A percentile compares a stretch with the other conserved stretches of the same genome.
These are phyloP conservation scores for Meloidogyne exigua DNA, from an alignment of 1,140 invertebrate genomes.

Conservation along the genomic window DNA sequence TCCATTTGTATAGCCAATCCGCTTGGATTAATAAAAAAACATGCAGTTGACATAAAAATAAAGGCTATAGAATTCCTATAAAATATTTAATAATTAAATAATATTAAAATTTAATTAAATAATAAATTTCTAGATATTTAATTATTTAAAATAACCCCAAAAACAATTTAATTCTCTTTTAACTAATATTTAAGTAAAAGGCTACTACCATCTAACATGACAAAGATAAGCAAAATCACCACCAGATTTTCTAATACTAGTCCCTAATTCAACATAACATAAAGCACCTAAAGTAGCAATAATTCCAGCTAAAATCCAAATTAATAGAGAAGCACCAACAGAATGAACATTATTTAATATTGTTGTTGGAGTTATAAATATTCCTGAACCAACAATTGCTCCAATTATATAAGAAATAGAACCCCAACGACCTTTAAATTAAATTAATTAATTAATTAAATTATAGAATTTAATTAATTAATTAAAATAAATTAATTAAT, in stretches of 20 bases:
- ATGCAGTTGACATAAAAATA: constrained; percentile 44
- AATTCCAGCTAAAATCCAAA: constrained; percentile 32
- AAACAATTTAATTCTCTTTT: no score
- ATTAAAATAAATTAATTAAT: no score
- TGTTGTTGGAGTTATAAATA: constrained; percentile 35
- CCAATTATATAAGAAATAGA: constrained; percentile 34
- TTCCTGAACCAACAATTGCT: constrained; percentile 41
- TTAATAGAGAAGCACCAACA: constrained; percentile 24
- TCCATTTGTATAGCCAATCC: constrained; percentile 45
- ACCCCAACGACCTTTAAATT: constrained; percentile 28
- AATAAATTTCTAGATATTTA: no score
- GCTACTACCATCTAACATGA: constrained; percentile 52
- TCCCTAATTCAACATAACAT: constrained; percentile 48
- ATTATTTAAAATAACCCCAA: no score
- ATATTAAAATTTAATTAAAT: no score
- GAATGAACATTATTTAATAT: constrained; percentile 37
- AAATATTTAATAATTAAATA: not conserved
- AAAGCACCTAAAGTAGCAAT: constrained; percentile 35
- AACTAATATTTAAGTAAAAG: no score
- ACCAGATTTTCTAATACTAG: constrained; percentile 45
- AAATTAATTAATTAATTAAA: no score
- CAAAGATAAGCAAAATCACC: constrained; percentile 53
- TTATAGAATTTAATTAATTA: no score
- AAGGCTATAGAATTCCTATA: constrained; percentile 34
- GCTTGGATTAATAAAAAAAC: constrained; percentile 42